Percentiles rank a stretch among this genome's conserved stretches.
Conservation (phyloP, 1,140 invertebrate species). For the Nylanderia fulva region DNA sequence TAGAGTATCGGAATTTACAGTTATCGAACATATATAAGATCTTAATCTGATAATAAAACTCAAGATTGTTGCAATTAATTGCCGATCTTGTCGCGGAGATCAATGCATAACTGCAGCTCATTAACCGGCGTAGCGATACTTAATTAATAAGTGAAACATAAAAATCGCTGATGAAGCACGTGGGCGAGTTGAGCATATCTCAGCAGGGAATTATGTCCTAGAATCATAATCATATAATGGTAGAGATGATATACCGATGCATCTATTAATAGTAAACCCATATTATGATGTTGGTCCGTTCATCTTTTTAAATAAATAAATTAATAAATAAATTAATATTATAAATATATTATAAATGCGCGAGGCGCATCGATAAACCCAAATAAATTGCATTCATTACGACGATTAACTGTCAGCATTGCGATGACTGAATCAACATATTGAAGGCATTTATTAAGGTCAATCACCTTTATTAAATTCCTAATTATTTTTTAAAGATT, state of each 20-base stretch:
- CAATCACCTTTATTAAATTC: constrained; percentile 35
- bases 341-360: background rate
- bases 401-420: background rate
- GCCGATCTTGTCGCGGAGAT: constrained; percentile 24
- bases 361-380: background rate
- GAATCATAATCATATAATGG: constrained; percentile 42
- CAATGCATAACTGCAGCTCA: constrained; percentile 28
- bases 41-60: background rate
- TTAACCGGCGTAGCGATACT: constrained; percentile 16
- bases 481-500: background rate
- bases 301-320: background rate
- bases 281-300: background rate
- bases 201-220: constrained; percentile 27
- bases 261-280: constrained; percentile 27
- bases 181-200: constrained; percentile 21
- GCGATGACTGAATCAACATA: background rate
- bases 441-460: constrained; percentile 1
- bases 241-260: constrained; percentile 26
- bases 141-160: constrained; percentile 25
- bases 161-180: constrained; percentile 24
- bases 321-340: no score
- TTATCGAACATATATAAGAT: background rate
- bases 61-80: constrained; percentile 18
- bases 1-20: background rate
- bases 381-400: background rate